Percentiles rank a stretch among this genome's conserved stretches.
Evolutionary conservation across 2,113 vertebrate species (phyloP).

Genomic region (Macheiramphus alcinus): DNA sequence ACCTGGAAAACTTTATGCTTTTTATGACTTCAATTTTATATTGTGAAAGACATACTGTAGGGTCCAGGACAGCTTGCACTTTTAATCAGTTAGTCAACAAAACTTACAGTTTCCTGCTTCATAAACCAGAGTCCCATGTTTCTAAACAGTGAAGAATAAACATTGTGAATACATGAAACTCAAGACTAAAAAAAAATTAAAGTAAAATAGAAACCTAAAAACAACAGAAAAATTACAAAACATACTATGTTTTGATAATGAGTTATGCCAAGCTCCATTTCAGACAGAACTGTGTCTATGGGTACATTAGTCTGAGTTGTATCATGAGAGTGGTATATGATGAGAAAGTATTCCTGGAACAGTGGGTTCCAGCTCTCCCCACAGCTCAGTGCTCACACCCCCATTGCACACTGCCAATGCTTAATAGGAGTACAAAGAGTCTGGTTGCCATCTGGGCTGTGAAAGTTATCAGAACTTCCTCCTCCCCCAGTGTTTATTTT

Average conservation of each 20-base stretch:
- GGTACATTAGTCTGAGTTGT: neutral
- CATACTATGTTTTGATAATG: neutral
- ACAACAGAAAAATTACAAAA: neutral
- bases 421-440: neutral
- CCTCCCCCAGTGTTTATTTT: conserved; percentile 46
- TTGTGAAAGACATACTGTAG: neutral
- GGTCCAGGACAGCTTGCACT: neutral
- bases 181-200: neutral
- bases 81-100: neutral
- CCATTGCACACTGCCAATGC: neutral
- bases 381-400: neutral
- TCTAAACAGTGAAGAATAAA: neutral
- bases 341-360: neutral
- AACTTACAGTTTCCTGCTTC: neutral
- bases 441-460: neutral
- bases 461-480: conserved; percentile 40
- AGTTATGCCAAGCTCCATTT: neutral
- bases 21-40: neutral
- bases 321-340: neutral
- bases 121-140: neutral
- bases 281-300: neutral
- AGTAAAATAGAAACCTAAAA: neutral
- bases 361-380: neutral
- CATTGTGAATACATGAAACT: neutral
- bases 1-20: neutral